Base-by-base conservation (phyloP, 2,113 vertebrate species). In the Ursus arctos region DNA sequence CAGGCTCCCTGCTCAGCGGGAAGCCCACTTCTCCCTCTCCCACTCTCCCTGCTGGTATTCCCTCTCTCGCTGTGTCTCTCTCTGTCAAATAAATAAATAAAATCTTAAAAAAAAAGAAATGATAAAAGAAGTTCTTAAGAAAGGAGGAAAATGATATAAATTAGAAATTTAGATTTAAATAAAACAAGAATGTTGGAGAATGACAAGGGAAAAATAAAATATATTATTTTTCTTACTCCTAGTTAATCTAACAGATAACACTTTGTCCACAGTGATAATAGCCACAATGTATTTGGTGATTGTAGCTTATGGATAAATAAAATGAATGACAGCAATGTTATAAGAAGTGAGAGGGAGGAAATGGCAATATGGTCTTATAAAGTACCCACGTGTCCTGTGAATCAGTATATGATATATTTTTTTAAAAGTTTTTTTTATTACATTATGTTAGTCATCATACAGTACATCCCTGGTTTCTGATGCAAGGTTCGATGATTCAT, bases 181-280 rank as follows among this genome's bases (percentile, higher is more conserved):
- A 28, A 84, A 76, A 24, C 31, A 83, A 77, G 49, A 88, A 33
- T 80, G 21, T 53, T 87, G 51, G 59, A 77, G 12, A 82, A 88
- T 7, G 7, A 84, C 76, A 22, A 86, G 87, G 31, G 4, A 57
- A 49, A 83, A 47, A 69, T 51, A 51, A 65, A 88, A 67, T 80
- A 77, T 71, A n/a, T 81, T 84, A 49, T 40, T 69, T 84, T 77
- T 90, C 40, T 69, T 84, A 65, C 28, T 79, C 53, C 31, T 84
- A 67, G 40, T 28, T 49, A 13, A 69, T 90, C 33, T 71, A 59
- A 69, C 14, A 21, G 24, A 11, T 79, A 76, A 79, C 12, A 33
- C 18, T 49, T 82, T 77, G 33, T 59, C 47, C 10, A 88, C 87
- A 77, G 71, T 72, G 90, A 89, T 47, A 93, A 82, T 69, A 93